Percentiles rank a stretch among this genome's conserved stretches.
Conservation (phyloP, 2,113 vertebrate genomes). For the Vulpes vulpes region DNA sequence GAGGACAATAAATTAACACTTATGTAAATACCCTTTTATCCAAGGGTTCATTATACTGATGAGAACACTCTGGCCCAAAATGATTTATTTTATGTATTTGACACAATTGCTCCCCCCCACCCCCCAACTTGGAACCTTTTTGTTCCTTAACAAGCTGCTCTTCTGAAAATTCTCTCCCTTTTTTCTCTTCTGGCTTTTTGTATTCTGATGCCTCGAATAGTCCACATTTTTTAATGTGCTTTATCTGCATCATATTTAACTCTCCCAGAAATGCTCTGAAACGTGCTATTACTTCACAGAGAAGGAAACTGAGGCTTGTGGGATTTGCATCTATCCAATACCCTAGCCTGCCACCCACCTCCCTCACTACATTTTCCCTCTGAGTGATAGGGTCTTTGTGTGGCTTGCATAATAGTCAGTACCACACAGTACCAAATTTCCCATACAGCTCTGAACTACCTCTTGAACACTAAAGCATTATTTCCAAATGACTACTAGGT, state of each 20-base stretch:
- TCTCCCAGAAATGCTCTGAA: background rate
- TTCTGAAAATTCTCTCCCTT: background rate
- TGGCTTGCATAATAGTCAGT: background rate
- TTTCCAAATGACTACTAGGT: background rate
- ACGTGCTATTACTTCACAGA: background rate
- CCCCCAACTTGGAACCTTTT: background rate
- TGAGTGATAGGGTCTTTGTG: background rate
- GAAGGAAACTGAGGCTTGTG: background rate
- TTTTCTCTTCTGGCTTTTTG: background rate
- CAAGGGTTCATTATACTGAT: background rate
- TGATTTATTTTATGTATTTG: background rate
- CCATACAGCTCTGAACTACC: background rate
- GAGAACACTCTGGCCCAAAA: background rate
- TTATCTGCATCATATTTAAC: background rate
- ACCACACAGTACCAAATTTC: background rate
- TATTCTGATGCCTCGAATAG: background rate
- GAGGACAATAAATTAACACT: conserved; percentile 34
- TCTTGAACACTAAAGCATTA: background rate
- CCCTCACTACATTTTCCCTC: background rate
- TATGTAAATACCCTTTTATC: conserved; percentile 44
- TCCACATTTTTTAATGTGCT: background rate
- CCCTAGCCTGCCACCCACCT: background rate
- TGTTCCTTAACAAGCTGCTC: background rate
- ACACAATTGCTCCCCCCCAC: background rate
- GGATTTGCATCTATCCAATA: background rate